phyloP scores from a whole-genome alignment of 2,113 vertebrate species.

The Thalassarche chlororhynchos region DNA sequence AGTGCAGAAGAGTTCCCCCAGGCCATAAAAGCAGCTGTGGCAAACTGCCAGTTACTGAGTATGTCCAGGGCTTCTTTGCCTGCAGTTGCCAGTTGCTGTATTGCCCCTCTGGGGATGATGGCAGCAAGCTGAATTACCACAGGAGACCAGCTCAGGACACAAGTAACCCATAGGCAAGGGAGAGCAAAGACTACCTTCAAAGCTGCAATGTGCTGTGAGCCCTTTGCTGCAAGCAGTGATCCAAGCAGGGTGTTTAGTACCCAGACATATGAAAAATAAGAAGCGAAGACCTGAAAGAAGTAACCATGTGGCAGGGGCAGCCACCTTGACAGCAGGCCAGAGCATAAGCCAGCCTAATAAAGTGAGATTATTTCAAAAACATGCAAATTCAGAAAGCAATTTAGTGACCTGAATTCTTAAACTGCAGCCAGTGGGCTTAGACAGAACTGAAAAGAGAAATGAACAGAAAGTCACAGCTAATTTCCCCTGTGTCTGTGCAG shows the following conservation, averaged over 20 bases:
- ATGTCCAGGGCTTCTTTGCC: neutral
- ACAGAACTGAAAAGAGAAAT: neutral
- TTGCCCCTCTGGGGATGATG: neutral
- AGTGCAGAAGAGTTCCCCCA: neutral
- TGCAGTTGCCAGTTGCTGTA: neutral
- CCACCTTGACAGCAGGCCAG: neutral
- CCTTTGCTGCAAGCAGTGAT: neutral
- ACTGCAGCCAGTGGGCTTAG: neutral
- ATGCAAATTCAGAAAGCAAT: constrained; percentile 19
- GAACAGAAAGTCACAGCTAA: constrained; percentile 21
- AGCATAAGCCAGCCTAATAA: neutral
- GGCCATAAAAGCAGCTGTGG: neutral
- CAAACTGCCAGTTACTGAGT: neutral
- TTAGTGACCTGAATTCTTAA: constrained; percentile 42
- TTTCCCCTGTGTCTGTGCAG: constrained; percentile 12
- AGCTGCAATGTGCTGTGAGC: neutral
- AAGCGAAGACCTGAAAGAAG: neutral
- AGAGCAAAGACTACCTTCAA: neutral
- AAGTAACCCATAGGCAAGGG: neutral
- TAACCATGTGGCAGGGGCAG: neutral
- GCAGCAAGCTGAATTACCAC: neutral
- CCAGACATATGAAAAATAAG: neutral
- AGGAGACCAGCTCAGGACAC: neutral
- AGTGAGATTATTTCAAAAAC: constrained; percentile 40
- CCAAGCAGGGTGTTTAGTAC: neutral